Percentiles rank a stretch among this genome's conserved stretches.
These are phyloP conservation scores for Gobio gobio DNA, from an alignment of 2,113 vertebrate genomes.

Conservation along the genomic window DNA sequence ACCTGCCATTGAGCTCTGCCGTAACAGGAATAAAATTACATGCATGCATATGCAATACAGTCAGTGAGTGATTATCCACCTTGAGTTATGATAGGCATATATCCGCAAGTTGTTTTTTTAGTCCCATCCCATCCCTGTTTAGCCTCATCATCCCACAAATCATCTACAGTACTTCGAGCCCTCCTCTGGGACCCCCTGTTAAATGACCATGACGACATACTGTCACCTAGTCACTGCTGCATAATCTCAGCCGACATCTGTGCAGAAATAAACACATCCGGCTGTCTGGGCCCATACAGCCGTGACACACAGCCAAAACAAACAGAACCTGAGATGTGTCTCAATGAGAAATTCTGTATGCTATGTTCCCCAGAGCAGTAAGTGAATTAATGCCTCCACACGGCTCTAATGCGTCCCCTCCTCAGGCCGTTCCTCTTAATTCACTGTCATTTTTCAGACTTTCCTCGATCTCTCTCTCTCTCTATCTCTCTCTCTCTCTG, in stretches of 20 bases:
- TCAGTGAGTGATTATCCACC: not conserved
- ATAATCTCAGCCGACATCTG: slow-evolving; percentile 19
- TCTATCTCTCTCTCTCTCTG: slow-evolving; percentile 49
- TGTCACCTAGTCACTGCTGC: slow-evolving; percentile 4
- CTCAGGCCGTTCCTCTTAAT: slow-evolving; percentile 25
- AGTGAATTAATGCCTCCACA: slow-evolving; percentile 18
- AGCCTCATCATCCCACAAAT: slow-evolving; percentile 35
- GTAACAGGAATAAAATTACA: not conserved
- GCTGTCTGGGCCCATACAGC: not conserved
- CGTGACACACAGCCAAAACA: slow-evolving; percentile 14
- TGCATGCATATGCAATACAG: not conserved
- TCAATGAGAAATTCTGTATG: slow-evolving; percentile 22
- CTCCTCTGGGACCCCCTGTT: slow-evolving; percentile 16
- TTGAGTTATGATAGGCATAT: not conserved
- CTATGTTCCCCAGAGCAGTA: slow-evolving; percentile 21
- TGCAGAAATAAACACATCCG: slow-evolving; percentile 32
- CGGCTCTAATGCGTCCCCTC: slow-evolving; percentile 4
- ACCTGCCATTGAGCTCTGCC: not conserved
- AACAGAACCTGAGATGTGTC: slow-evolving; percentile 22
- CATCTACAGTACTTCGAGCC: slow-evolving; percentile 23
- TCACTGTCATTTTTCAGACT: slow-evolving; percentile 35
- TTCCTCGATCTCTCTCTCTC: slow-evolving; percentile 26
- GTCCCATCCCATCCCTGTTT: not conserved
- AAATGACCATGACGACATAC: slow-evolving; percentile 3
- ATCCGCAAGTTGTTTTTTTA: not conserved